Evolutionary conservation across 2,888 invertebrate species (phyloP).

Genomic region (Sinotaia quadrata): DNA sequence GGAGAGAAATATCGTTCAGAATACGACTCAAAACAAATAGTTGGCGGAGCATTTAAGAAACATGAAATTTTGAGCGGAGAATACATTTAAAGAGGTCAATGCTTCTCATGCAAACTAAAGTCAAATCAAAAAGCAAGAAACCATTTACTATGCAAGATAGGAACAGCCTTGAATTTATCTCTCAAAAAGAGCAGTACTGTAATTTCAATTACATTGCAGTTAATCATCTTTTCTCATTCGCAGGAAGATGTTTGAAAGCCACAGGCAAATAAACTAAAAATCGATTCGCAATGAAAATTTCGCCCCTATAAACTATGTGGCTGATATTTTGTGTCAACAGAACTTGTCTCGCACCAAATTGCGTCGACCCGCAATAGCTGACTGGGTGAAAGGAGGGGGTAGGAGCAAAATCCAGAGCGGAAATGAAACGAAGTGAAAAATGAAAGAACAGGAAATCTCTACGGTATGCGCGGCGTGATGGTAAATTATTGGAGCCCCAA

Average conservation of each 20-base stretch:
- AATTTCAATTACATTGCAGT: too few relatives aligned
- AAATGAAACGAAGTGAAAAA: not conserved
- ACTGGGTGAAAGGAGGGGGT: not conserved
- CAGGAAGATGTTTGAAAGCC: not conserved
- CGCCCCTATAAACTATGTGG: conserved; percentile 1
- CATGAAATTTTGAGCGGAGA: too few relatives aligned
- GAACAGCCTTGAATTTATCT: too few relatives aligned
- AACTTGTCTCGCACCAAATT: conserved; percentile 1
- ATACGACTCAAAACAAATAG: too few relatives aligned
- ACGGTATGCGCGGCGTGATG: not conserved
- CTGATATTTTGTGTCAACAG: conserved; percentile 11
- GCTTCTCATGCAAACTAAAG: too few relatives aligned
- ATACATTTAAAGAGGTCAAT: too few relatives aligned
- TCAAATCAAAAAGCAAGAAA: too few relatives aligned
- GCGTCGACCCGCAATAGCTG: conserved; percentile 2
- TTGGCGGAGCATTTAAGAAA: too few relatives aligned
- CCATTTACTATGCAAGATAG: too few relatives aligned
- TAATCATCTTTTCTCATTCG: too few relatives aligned
- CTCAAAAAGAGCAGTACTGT: too few relatives aligned
- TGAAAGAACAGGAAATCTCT: conserved; percentile 6
- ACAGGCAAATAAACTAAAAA: not conserved
- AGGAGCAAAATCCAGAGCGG: not conserved
- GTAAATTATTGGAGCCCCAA: conserved; percentile 3
- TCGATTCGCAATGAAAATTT: not conserved
- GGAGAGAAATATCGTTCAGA: not conserved